Base-by-base conservation (phyloP, 2,113 vertebrate genomes). In the Probosciger aterrimus region DNA sequence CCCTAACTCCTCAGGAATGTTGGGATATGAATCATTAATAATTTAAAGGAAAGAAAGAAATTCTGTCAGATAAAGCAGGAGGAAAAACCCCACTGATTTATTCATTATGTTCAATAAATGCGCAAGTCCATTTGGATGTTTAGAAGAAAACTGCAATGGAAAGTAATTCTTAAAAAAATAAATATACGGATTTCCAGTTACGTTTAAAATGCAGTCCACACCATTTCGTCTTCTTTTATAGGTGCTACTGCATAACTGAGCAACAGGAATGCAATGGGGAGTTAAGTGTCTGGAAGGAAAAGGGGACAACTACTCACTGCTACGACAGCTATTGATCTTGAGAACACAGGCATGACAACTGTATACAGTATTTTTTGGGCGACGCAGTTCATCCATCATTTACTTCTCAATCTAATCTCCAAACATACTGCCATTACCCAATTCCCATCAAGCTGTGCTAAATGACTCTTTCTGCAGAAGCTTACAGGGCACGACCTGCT, bases 361-460 rank as follows among this genome's bases (percentile, higher is more conserved):
- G 49, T 7, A 78, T 10, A 53, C 52, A 87, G 49, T 31, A 30
- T 23, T 76, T 95, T 83, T 50, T 1, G 46, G 76, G 64, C 0
- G 0, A 82, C 65, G 44, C 47, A 90, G 79, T 95, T 91, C 79
- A 94, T 93, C 85, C 57, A 71, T 92, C 93, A 93, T 69, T 90
- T 88, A 73, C 57, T 93, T 52, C 77, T 93, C 70, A 28, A 63
- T 62, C 31, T 81, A 59, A 95, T 92, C 65, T 82, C 91, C 76
- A 90, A 94, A 68, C 77, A 68, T 50, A 27, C 60, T 95, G 88
- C 68, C 68, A 79, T 78, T 91, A 90, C 20, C 52, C 77, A 86
- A 62, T n/a, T 89, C 88, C 75, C 74, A 86, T 68, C 91, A 88
- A 55, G 62, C 68, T 91, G 80, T 53, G 76, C 92, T 97, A 95